Evolutionary conservation across 2,113 vertebrate genomes (phyloP), one percentile per base, ranked within the genome.

Genomic region (Sakesphorus luctuosus): DNA sequence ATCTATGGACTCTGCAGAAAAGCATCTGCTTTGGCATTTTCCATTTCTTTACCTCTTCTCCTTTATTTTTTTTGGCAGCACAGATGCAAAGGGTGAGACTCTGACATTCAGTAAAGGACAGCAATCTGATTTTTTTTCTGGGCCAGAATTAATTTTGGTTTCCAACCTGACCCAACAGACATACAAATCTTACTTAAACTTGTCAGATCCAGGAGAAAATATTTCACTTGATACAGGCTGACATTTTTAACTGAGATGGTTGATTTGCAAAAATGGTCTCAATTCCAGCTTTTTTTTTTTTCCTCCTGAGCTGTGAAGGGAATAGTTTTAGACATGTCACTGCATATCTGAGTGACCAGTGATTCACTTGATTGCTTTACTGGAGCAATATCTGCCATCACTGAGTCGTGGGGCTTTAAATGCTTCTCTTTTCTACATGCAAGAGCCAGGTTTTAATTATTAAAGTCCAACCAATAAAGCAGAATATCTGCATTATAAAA

Each of bases 171-270:
- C 90, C 82, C 89, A 78, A 58, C 38, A 87, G 86, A 89, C 76
- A 75, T 38, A 96, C 94, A 94, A 92, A 97, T 97, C 95, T 96
- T 97, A 86, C 86, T 92, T 94, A 93, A 84, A 89, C 80, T 78
- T 92, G 94, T 94, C 93, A 95, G 71, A 44, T 63, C 35, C 83
- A 71, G 33, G 79, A 35, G 47, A 77, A 90, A 95, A 67, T 72
- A 49, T 67, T 87, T 78, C 65, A 23, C 24, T 74, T 84, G 66
- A 87, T 91, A 12, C 3, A n/a, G 43, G 19, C 25, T 81, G 93
- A 75, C 80, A 89, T 87, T 96, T 95, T 86, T 92, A 94, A 74
- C 73, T 33, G 20, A 71, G 76, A 87, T 14, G 13, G 86, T 92
- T 79, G 90, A 53, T 84, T 93, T 89, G 73, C 93, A 87, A 86